Percentiles rank a stretch among this genome's conserved stretches.
Evolutionary conservation across 2,888 invertebrate species (phyloP).

Genomic region (Cacoxenus indagator): DNA sequence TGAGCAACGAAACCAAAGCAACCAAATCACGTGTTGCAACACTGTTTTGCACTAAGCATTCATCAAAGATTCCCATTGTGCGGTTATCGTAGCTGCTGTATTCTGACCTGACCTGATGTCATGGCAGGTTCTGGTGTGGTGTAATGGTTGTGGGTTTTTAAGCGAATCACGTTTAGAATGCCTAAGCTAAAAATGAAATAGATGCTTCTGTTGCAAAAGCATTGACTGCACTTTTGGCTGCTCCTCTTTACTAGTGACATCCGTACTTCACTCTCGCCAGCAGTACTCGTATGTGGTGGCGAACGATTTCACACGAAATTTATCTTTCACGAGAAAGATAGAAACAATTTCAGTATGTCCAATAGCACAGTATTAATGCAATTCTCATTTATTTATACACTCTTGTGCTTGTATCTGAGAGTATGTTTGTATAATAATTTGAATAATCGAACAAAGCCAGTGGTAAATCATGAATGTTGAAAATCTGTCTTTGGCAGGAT

Average conservation of each 20-base stretch:
- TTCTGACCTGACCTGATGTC: not conserved
- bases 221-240: not conserved
- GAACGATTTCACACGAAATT: no score
- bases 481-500: not conserved
- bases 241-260: no score
- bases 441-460: not conserved
- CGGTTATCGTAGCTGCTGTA: not conserved
- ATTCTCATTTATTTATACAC: not conserved
- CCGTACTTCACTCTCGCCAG: no score
- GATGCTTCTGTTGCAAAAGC: not conserved
- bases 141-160: not conserved
- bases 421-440: not conserved
- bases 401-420: not conserved
- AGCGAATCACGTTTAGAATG: not conserved
- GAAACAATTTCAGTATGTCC: no score
- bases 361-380: not conserved
- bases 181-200: not conserved
- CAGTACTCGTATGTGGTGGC: no score
- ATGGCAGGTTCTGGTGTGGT: not conserved
- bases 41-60: no score
- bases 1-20: no score
- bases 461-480: not conserved
- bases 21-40: no score
- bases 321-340: no score
- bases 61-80: no score